Conservation (phyloP, 2,113 vertebrate genomes). For the Mohoua ochrocephala region DNA sequence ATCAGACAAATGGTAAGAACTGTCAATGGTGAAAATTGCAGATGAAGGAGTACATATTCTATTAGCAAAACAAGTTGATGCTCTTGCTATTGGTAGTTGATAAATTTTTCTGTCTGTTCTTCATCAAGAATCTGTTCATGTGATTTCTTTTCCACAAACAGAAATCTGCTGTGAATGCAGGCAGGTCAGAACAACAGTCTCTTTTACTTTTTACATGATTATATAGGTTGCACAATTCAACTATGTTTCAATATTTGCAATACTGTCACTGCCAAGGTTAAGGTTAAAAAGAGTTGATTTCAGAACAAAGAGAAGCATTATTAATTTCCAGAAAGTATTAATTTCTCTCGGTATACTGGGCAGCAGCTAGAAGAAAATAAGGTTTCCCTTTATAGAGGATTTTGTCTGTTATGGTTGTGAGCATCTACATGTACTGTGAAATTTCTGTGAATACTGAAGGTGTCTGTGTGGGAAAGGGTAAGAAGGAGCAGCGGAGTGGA, state of each 20-base stretch:
- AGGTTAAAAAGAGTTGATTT: neutral
- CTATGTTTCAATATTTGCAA: neutral
- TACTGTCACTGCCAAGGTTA: neutral
- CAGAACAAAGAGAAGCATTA: neutral
- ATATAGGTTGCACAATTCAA: neutral
- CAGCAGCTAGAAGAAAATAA: neutral
- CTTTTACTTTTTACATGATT: neutral
- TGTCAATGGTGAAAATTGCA: neutral
- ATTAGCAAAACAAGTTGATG: neutral
- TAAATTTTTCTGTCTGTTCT: neutral
- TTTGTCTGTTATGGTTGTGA: neutral
- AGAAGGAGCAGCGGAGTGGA: neutral
- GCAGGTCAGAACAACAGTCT: neutral
- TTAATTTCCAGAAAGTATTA: neutral
- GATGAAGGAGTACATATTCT: fast-evolving
- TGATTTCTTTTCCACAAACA: neutral
- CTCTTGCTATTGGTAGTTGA: neutral
- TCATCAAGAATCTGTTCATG: neutral
- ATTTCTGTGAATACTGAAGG: neutral
- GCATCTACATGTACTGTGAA: neutral
- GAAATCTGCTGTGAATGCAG: neutral
- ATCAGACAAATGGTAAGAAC: neutral
- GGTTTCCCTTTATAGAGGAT: neutral
- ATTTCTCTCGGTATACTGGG: neutral
- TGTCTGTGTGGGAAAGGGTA: neutral